Conservation (phyloP, 1,140 invertebrate species). For the Goniozus legneri region DNA sequence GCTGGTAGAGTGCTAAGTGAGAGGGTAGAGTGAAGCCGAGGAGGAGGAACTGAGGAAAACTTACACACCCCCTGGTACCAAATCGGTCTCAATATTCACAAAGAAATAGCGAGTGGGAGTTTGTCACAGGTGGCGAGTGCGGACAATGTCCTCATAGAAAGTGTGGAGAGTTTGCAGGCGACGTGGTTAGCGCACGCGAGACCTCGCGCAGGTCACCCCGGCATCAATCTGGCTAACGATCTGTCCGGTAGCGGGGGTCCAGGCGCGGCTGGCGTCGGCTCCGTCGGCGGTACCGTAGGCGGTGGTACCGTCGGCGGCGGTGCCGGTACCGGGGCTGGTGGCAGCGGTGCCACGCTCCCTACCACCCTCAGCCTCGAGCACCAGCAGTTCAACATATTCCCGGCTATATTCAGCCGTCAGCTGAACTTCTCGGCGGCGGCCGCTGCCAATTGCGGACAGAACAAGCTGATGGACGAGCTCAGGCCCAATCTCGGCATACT, state of each 20-base stretch:
- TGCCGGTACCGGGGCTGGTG: slow-evolving; percentile 20
- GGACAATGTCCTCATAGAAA: slow-evolving; percentile 25
- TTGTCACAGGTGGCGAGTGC: neutral
- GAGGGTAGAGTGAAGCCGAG: too few species aligned
- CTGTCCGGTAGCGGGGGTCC: slow-evolving; percentile 49
- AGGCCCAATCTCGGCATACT: slow-evolving; percentile 75
- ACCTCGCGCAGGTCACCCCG: slow-evolving; percentile 46
- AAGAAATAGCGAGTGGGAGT: neutral
- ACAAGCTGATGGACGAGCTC: slow-evolving; percentile 79
- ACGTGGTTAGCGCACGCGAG: slow-evolving; percentile 12
- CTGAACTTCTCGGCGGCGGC: slow-evolving; percentile 71
- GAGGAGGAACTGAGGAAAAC: too few species aligned
- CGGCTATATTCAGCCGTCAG: slow-evolving; percentile 82
- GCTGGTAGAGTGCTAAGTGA: too few species aligned
- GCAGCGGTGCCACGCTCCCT: slow-evolving; percentile 26
- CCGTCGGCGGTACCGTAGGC: slow-evolving; percentile 41
- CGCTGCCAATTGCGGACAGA: slow-evolving; percentile 63
- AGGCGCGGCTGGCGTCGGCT: slow-evolving; percentile 42
- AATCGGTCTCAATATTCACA: too few species aligned
- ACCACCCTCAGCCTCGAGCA: slow-evolving; percentile 60
- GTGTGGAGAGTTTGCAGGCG: neutral
- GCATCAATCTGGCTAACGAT: slow-evolving; percentile 55
- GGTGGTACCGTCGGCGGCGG: slow-evolving; percentile 28
- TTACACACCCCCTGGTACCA: too few species aligned
- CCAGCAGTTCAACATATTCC: slow-evolving; percentile 87